Conservation (phyloP, 2,888 invertebrate species). For the Junonia oenone region DNA sequence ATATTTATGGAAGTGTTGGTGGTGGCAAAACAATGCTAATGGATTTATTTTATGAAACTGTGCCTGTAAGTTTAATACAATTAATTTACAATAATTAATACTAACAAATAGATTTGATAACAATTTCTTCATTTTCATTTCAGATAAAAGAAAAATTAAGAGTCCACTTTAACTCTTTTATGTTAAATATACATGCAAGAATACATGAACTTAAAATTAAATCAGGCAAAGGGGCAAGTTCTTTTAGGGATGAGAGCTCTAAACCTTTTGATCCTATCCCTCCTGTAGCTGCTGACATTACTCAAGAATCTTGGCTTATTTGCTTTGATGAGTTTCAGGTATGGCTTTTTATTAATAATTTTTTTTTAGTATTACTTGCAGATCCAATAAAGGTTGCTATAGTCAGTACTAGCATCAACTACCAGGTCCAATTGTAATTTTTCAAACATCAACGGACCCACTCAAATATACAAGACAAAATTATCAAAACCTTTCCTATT, state of each 20-base stretch:
- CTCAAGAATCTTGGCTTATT: slow-evolving; percentile 92
- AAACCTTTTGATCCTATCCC: slow-evolving; percentile 94
- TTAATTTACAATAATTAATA: neutral
- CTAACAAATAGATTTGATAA: neutral
- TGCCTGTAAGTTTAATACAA: slow-evolving; percentile 49
- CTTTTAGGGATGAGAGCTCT: slow-evolving; percentile 62
- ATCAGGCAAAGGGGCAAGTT: slow-evolving; percentile 69
- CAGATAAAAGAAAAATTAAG: slow-evolving; percentile 85
- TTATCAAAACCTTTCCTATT: no score
- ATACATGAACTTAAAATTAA: slow-evolving; percentile 91
- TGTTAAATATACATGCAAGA: slow-evolving; percentile 95
- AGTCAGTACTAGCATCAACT: no score
- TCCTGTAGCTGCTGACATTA: slow-evolving; percentile 93
- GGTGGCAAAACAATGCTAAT: slow-evolving; percentile 99
- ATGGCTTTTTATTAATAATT: slow-evolving; percentile 17
- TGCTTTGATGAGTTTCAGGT: slow-evolving; percentile 99
- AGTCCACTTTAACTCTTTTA: slow-evolving; percentile 98
- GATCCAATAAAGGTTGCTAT: no score
- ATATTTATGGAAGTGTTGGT: slow-evolving; percentile 94
- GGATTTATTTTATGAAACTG: slow-evolving; percentile 94
- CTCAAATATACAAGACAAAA: no score
- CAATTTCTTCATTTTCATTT: slow-evolving; percentile 32
- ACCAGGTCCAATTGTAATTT: no score
- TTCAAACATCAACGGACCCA: no score
- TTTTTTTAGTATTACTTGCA: no score